Evolutionary conservation across 1,140 invertebrate genomes (phyloP), one percentile per base, ranked within the genome.

Genomic region (Argopecten irradians): DNA sequence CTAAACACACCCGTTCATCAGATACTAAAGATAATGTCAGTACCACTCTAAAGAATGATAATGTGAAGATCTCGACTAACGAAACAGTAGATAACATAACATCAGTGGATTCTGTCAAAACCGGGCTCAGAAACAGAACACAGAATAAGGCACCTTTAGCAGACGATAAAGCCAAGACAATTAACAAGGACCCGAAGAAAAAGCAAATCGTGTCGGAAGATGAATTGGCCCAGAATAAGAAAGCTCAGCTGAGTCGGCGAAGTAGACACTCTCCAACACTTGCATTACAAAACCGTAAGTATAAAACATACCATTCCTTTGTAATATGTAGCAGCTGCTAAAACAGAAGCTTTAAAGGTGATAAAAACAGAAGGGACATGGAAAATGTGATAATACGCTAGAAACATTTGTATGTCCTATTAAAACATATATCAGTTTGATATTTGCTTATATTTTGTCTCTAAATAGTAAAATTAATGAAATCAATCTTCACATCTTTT

Each of bases 11-110:
- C 1, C 71, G 86, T 39, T 87, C 86, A n/a, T 82, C 35, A 35
- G 86, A 87, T 83, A 71, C 83, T 33, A 87, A 87, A 87, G 86
- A 87, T 35, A 36, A 82, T 39, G 55, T 71, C 55, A 83, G 41
- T 32, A 41, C 82, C 28, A 71, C 22, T 16, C 13, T 71, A n/a
- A 71, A 71, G 55, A 83, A 41, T 87, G 82, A 82, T n/a, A 87
- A 13, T 35, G 55, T 71, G 3, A 87, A 87, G 39, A 34, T 83
- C 8, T 34, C 71, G 41, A 39, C 35, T 5, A 84, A 84, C 32
- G 83, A 84, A 84, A 34, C 83, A 34, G 34, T 19, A 3, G 83
- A 84, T 35, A 5, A 19, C 7, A 28, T 71, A 16, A 71, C 55
- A 28, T n/a, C 55, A 28, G 22, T 71, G n/a, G 55, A 71, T 71